Evolutionary conservation across 2,113 vertebrate genomes (phyloP), one percentile per base, ranked within the genome.

Genomic region (Campylomormyrus tamandua): DNA sequence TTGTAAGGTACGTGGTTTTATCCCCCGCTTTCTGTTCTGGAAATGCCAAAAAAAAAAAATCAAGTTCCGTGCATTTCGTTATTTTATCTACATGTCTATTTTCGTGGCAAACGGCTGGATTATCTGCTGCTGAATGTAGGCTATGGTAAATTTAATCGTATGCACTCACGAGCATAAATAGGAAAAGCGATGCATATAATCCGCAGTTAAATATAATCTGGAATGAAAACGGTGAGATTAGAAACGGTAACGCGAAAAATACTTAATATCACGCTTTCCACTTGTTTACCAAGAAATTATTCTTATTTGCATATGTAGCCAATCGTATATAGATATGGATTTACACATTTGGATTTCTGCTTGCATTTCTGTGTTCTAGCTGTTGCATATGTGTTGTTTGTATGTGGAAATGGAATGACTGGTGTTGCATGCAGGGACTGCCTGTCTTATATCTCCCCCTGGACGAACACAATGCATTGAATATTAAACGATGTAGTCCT

Each of bases 1-100:
- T 96, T 93, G 92, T 95, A 95, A 95, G 96, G 96, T 96, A 92
- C 91, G 95, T 90, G 84, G 7, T 50, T 31, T 39, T 17, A 42
- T 62, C 39, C 5, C 27, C 19, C 21, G 21, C 9, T 83, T 83
- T 84, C 39, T 42, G 48, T 80, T 48, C 31, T 53, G 4, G 19
- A 24, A 24, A 49, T 15, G 46, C n/a, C 11, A n/a, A 52, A 88
- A 27, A 45, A 31, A 74, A n/a, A 27, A 42, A 42, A 49, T 62
- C 66, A 87, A 52, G 48, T 50, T 80, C 45, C 9, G 31, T 48
- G 24, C 39, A 66, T 46, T 70, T 70, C 42, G 45, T 45, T 21
- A 49, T 88, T 70, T 66, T 27, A 49, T 70, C 24, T 45, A 46
- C 83, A 84, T n/a, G 46, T 45, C 62, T 66, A 4, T 66, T 66